Evolutionary conservation across 2,797 vertebrate species (phyloP), one percentile per base, ranked within the genome.

Genomic region (Okamejei kenojei): DNA sequence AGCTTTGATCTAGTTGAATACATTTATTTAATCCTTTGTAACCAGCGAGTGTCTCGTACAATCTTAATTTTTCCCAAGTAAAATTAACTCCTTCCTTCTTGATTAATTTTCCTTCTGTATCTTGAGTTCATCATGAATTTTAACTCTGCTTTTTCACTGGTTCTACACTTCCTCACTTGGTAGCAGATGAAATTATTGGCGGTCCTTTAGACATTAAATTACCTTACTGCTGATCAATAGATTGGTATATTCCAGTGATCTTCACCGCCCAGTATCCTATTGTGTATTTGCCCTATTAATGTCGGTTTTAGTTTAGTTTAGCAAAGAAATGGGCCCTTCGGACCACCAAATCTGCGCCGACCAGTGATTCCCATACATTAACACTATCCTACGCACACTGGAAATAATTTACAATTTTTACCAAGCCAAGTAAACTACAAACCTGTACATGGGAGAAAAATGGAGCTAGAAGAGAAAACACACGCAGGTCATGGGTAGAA

Each of bases 11-110:
- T 63, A 45, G n/a, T 90, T 45, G 65, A 26, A 73, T 38, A 90
- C 38, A 68, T 38, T 19, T 73, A 90, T 90, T 21, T 90, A 35
- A 71, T 90, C 63, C 13, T 90, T 90, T 90, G 65, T 90, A 68
- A 32, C 21, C n/a, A 35, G 29, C 68, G 32, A 23, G 32, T 90
- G 38, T 90, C 10, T 35, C 71, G 38, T 71, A 68, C 0, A 7
- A 71, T 7, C 11, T 38, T 54, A 5, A 61, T 26, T 84, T 68
- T 86, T 63, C 23, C 15, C 29, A 32, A 54, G 38, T 19, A 90
- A 73, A n/a, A 26, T 45, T 90, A 73, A 73, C 88, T 19, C 88
- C 73, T 71, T 73, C 68, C 68, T 90, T 90, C 19, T 11, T 32
- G 1, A 23, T 45, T 90, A 29, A 38, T 73, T 38, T 45, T 9